phyloP scores from a whole-genome alignment of 53 echinoderm and acorn worm genomes.

The Zoroaster sp. region DNA sequence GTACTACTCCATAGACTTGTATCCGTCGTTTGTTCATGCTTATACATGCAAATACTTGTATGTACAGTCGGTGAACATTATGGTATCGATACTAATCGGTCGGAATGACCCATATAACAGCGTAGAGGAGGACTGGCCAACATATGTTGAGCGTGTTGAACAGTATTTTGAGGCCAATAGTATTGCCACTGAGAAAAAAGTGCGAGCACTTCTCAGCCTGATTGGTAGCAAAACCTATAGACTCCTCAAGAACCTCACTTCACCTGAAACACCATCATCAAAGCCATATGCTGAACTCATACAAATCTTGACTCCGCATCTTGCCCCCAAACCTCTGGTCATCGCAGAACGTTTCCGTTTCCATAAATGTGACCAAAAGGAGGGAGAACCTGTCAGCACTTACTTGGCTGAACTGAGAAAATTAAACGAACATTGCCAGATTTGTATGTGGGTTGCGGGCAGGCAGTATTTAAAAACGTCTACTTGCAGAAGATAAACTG shows the following conservation, averaged over 20 bases:
- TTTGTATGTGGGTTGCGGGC: too few relatives aligned
- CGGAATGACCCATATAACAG: background rate
- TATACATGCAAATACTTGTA: too few relatives aligned
- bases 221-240: background rate
- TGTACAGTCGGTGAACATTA: too few relatives aligned
- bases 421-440: background rate
- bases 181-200: too few relatives aligned
- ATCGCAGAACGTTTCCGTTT: slow-evolving; percentile 14
- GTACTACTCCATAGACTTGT: too few relatives aligned
- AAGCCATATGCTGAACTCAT: background rate
- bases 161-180: background rate
- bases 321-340: slow-evolving; percentile 18
- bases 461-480: too few relatives aligned
- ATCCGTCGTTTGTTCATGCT: too few relatives aligned
- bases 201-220: too few relatives aligned
- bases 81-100: background rate
- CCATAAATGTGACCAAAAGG: slow-evolving; percentile 4
- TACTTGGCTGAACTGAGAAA: slow-evolving; percentile 14
- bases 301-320: background rate
- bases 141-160: background rate
- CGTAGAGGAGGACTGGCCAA: background rate
- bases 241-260: slow-evolving; percentile 3
- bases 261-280: background rate
- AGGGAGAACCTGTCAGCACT: background rate
- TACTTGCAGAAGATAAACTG: slow-evolving; percentile 17